Evolutionary conservation across 2,888 invertebrate species (phyloP).

Genomic region (Erpobdella octoculata): DNA sequence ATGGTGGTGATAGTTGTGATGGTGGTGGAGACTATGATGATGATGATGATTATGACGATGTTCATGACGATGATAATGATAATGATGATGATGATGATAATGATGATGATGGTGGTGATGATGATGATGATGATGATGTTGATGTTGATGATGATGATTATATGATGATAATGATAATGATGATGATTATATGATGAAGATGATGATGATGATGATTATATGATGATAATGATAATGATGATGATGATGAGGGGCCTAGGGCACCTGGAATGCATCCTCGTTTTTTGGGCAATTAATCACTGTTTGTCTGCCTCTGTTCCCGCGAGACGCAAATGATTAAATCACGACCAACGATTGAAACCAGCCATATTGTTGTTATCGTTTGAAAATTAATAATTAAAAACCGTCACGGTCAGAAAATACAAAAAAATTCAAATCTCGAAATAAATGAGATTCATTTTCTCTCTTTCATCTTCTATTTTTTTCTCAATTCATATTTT

Average conservation of each 20-base stretch:
- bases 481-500: background rate
- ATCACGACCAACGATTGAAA: no score
- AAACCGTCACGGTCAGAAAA: no score
- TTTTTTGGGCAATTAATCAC: no score
- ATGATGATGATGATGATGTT: background rate
- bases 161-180: background rate
- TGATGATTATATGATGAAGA: background rate
- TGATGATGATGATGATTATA: background rate
- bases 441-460: no score
- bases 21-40: background rate
- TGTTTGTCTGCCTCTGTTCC: no score
- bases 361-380: no score
- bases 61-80: background rate
- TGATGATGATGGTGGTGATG: background rate
- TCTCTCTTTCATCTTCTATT: background rate
- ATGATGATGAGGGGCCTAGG: background rate
- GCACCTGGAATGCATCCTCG: no score
- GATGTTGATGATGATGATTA: background rate
- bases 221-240: background rate
- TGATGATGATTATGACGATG: conserved; percentile 4
- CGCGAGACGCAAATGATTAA: no score
- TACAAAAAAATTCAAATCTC: no score
- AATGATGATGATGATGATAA: conserved; percentile 2
- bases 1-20: conserved; percentile 3
- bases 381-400: no score